Evolutionary conservation across 53 echinoderm and acorn worm species (phyloP).

Genomic region (Zoroaster sp.): DNA sequence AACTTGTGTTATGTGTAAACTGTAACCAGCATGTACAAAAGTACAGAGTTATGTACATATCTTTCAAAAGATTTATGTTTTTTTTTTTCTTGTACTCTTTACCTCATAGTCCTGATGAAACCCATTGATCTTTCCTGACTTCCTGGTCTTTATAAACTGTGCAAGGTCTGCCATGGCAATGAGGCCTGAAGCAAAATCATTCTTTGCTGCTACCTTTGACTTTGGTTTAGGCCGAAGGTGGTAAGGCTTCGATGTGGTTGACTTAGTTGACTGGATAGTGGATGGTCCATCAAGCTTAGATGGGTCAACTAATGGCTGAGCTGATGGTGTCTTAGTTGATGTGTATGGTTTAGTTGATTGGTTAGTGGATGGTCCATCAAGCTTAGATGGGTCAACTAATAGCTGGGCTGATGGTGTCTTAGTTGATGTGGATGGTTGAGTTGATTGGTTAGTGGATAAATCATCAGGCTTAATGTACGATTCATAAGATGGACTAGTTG

Average conservation of each 20-base stretch:
- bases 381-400: background rate
- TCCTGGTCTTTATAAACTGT: constrained; percentile 62
- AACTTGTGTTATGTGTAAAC: too few species aligned
- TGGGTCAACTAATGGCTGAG: background rate
- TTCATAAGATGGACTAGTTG: background rate
- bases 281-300: background rate
- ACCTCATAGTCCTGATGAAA: constrained; percentile 78
- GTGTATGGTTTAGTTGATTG: too few species aligned
- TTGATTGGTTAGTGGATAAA: background rate
- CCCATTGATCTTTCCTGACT: constrained; percentile 40
- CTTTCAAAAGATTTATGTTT: too few species aligned
- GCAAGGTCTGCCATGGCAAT: constrained; percentile 61
- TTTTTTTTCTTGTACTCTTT: background rate
- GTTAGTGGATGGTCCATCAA: background rate
- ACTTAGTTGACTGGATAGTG: too few species aligned
- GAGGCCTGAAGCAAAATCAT: background rate
- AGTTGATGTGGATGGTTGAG: background rate
- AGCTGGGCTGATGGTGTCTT: background rate
- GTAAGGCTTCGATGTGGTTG: background rate
- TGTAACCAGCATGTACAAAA: background rate
- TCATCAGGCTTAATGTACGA: background rate
- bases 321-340: background rate
- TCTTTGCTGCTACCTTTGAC: background rate
- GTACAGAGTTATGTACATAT: background rate
- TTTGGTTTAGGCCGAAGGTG: background rate